Conservation (phyloP, 2,888 invertebrate species). For the Coronaproctus castanopsis region DNA sequence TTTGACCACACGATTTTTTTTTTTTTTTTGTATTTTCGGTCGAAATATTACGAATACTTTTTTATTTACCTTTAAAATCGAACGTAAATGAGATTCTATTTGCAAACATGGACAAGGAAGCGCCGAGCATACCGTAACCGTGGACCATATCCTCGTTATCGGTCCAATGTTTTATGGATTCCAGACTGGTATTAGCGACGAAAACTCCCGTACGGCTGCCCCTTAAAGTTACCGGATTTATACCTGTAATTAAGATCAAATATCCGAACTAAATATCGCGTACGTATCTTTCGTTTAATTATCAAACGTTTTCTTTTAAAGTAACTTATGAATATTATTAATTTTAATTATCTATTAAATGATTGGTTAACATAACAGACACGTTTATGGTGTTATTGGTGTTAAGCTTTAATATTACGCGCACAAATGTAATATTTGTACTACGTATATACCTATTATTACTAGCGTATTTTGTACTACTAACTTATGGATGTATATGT, state of each 20-base stretch:
- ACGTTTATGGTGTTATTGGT: too few relatives aligned
- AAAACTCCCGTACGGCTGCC: conserved; percentile 28
- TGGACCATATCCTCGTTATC: conserved; percentile 23
- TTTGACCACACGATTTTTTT: too few relatives aligned
- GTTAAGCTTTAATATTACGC: too few relatives aligned
- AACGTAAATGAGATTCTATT: conserved; percentile 39
- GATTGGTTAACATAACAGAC: too few relatives aligned
- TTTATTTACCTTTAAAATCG: conserved; percentile 33
- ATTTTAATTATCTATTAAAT: too few relatives aligned
- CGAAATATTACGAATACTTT: too few relatives aligned
- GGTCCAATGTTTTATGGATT: conserved; percentile 28
- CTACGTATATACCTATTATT: too few relatives aligned
- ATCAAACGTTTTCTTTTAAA: neutral
- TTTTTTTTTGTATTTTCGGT: too few relatives aligned
- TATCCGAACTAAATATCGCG: neutral
- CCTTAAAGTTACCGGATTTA: conserved; percentile 27
- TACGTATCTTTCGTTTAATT: neutral
- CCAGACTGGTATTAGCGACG: conserved; percentile 22
- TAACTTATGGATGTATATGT: too few relatives aligned
- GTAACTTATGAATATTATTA: too few relatives aligned
- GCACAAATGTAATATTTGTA: too few relatives aligned
- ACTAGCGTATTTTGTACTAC: too few relatives aligned
- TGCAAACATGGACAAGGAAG: conserved; percentile 37
- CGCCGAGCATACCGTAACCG: conserved; percentile 46
- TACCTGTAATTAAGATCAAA: conserved; percentile 22